Evolutionary conservation across 2,888 invertebrate genomes (phyloP).

Genomic region (Hermaeophaga mercurialis): DNA sequence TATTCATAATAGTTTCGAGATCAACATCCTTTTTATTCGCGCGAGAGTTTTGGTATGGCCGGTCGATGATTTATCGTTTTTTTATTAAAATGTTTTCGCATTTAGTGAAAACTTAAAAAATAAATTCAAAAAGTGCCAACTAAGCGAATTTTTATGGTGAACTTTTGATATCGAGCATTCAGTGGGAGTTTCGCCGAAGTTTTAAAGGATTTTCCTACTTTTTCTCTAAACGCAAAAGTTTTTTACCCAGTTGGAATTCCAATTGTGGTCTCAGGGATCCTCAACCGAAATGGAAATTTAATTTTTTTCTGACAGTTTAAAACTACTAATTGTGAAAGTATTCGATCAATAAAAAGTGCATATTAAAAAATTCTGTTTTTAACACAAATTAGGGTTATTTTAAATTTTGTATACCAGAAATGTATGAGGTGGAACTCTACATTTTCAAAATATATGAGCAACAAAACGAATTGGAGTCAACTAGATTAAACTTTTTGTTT

Average conservation of each 20-base stretch:
- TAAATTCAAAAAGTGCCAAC: conserved; percentile 26
- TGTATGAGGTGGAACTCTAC: too few relatives aligned
- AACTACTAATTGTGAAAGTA: too few relatives aligned
- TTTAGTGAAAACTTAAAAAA: conserved; percentile 30
- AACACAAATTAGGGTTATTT: too few relatives aligned
- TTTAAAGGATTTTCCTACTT: conserved; percentile 5
- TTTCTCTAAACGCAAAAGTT: neutral
- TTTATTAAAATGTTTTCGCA: conserved; percentile 31
- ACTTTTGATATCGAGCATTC: conserved; percentile 18
- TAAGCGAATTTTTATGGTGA: conserved; percentile 18
- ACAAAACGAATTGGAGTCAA: too few relatives aligned
- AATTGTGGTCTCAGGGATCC: neutral
- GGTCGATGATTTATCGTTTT: conserved; percentile 31
- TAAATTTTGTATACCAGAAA: too few relatives aligned
- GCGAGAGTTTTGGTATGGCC: conserved; percentile 17
- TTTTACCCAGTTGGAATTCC: conserved; percentile 9
- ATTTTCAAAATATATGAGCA: too few relatives aligned
- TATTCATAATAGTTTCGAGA: conserved; percentile 14
- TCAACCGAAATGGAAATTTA: neutral
- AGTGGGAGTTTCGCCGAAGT: conserved; percentile 5
- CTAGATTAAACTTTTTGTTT: too few relatives aligned
- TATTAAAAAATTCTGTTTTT: too few relatives aligned
- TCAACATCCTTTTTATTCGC: conserved; percentile 14
- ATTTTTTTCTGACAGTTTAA: too few relatives aligned
- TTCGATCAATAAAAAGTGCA: too few relatives aligned